These are phyloP conservation scores for Drosophila nasuta DNA, from an alignment of 1,140 invertebrate genomes.

Conservation along the genomic window DNA sequence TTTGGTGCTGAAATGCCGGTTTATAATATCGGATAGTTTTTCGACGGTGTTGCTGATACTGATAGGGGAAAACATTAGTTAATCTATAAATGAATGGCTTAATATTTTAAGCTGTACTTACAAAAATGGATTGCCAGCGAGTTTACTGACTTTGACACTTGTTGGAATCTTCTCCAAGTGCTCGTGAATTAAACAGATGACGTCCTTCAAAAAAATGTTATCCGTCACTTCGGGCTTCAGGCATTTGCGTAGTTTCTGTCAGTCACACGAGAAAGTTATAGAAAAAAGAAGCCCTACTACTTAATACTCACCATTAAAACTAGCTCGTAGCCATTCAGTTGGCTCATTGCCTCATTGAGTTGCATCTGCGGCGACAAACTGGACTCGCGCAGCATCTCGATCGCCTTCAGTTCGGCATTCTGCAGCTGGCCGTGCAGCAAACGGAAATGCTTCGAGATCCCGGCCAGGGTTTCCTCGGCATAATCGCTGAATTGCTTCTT, in stretches of 20 bases:
- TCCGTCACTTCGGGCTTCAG: slow-evolving; percentile 29
- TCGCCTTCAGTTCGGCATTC: slow-evolving; percentile 58
- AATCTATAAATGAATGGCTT: not conserved
- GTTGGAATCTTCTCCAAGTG: slow-evolving; percentile 64
- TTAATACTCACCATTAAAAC: slow-evolving; percentile 55
- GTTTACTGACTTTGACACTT: slow-evolving; percentile 39
- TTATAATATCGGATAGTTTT: slow-evolving; percentile 24
- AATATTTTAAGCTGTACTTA: slow-evolving; percentile 25
- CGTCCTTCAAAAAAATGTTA: slow-evolving; percentile 44
- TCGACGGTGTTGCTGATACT: slow-evolving; percentile 21
- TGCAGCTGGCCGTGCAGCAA: slow-evolving; percentile 72
- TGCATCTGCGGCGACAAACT: slow-evolving; percentile 55
- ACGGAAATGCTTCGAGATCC: slow-evolving; percentile 57
- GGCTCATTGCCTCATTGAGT: slow-evolving; percentile 53
- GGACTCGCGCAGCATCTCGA: slow-evolving; percentile 60
- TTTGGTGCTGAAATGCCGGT: not conserved
- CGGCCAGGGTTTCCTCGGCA: slow-evolving; percentile 57
- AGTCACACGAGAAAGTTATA: not conserved
- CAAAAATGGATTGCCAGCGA: slow-evolving; percentile 64
- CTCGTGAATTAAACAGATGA: slow-evolving; percentile 29
- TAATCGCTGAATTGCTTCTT: slow-evolving; percentile 56
- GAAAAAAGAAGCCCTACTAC: not conserved
- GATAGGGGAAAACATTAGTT: not conserved
- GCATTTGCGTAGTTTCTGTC: slow-evolving; percentile 47
- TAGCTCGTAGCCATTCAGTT: slow-evolving; percentile 51